Evolutionary conservation across 2,888 invertebrate genomes (phyloP).

Genomic region (Polydrusus cervinus): DNA sequence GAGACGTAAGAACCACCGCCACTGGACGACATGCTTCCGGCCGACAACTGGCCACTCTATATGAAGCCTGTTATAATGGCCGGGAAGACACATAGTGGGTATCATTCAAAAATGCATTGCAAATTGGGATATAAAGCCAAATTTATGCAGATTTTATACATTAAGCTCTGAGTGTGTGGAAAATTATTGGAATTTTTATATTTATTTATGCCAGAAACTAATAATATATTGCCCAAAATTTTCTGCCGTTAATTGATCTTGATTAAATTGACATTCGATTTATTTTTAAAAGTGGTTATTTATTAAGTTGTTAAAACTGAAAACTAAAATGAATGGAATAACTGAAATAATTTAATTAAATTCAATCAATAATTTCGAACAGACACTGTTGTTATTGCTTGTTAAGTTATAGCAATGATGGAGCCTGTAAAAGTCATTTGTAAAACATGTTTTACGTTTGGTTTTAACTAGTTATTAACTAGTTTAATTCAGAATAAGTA

Average conservation of each 20-base stretch:
- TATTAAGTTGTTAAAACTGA: too few species aligned
- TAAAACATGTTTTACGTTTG: constrained; percentile 14
- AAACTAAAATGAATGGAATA: too few species aligned
- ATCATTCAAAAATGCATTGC: constrained; percentile 49
- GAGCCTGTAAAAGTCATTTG: background rate
- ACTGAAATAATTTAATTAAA: too few species aligned
- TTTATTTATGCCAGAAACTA: background rate
- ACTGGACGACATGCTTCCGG: constrained; percentile 36
- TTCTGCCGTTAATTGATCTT: background rate
- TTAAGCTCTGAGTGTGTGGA: background rate
- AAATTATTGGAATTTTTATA: constrained; percentile 25
- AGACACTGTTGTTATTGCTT: background rate
- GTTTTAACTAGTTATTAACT: constrained; percentile 15
- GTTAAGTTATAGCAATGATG: constrained; percentile 2
- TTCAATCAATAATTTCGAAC: constrained; percentile 1
- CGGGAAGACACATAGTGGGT: constrained; percentile 50
- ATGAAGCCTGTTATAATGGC: constrained; percentile 35
- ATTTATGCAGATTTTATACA: constrained; percentile 10
- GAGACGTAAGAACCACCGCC: constrained; percentile 49
- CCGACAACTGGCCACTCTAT: constrained; percentile 30
- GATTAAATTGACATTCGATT: background rate
- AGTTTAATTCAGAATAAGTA: constrained; percentile 2
- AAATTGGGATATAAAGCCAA: constrained; percentile 18
- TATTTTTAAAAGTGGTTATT: too few species aligned
- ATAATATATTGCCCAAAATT: background rate